Conservation (phyloP, 2,888 invertebrate species). For the Tetanocera ferruginea region DNA sequence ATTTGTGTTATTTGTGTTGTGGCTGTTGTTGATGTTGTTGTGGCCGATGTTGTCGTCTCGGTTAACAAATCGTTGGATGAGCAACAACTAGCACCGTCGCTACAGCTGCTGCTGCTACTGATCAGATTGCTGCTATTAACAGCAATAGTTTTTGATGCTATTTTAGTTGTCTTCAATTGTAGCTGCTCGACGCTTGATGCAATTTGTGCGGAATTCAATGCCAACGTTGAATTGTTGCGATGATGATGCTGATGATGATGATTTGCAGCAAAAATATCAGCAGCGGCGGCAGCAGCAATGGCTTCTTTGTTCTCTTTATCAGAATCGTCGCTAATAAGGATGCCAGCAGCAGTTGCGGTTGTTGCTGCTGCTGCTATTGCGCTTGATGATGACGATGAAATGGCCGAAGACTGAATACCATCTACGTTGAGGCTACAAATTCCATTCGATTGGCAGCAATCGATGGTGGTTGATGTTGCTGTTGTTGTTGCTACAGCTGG, state of each 20-base stretch:
- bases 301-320: conserved; percentile 69
- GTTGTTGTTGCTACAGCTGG: conserved; percentile 43
- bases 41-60: conserved; percentile 55
- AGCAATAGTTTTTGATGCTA: conserved; percentile 18
- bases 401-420: conserved; percentile 61
- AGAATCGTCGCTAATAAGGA: conserved; percentile 62
- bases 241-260: not conserved
- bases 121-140: conserved; percentile 46
- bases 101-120: conserved; percentile 62
- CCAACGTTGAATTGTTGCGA: conserved; percentile 39
- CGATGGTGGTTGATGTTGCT: conserved; percentile 13
- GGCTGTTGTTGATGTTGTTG: conserved; percentile 54
- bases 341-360: conserved; percentile 39
- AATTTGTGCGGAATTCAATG: conserved; percentile 48
- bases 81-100: conserved; percentile 55
- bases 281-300: conserved; percentile 49
- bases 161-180: conserved; percentile 26
- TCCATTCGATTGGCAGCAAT: conserved; percentile 45
- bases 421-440: conserved; percentile 49
- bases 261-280: conserved; percentile 39
- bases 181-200: conserved; percentile 48
- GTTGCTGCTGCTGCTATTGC: conserved; percentile 36
- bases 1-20: conserved; percentile 60
- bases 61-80: conserved; percentile 56
- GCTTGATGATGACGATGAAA: conserved; percentile 60